A percentile compares a stretch with the other conserved stretches of the same genome.
Evolutionary conservation across 2,888 invertebrate genomes (phyloP).

Genomic region (Agonopterix arenella): DNA sequence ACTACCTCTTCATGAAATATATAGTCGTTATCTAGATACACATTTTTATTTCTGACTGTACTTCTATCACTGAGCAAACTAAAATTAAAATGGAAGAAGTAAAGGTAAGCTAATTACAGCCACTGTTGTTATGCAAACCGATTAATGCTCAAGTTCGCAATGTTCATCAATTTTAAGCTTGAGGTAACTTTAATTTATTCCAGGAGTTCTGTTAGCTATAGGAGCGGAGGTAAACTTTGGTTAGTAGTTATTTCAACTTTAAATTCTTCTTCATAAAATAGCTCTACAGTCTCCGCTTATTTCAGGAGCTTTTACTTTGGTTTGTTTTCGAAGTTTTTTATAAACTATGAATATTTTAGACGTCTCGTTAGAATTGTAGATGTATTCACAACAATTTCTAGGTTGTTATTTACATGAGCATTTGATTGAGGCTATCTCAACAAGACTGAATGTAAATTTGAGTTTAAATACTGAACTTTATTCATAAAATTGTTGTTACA

Average conservation of each 20-base stretch:
- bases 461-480: too few species aligned
- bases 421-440: too few species aligned
- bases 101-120: not conserved
- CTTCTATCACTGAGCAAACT: not conserved
- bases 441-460: too few species aligned
- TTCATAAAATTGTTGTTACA: too few species aligned
- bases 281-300: slow-evolving; percentile 37
- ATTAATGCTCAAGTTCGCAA: not conserved
- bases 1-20: too few species aligned
- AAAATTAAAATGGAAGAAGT: not conserved
- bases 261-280: slow-evolving; percentile 33
- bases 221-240: slow-evolving; percentile 36
- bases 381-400: too few species aligned
- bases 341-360: not conserved
- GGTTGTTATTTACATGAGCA: too few species aligned
- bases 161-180: slow-evolving; percentile 38
- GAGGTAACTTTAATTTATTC: slow-evolving; percentile 48
- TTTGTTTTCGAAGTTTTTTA: slow-evolving; percentile 26
- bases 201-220: slow-evolving; percentile 35
- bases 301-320: slow-evolving; percentile 36
- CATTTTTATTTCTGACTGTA: too few species aligned
- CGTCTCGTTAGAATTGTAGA: too few species aligned
- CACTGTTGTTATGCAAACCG: not conserved
- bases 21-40: too few species aligned
- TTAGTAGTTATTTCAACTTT: slow-evolving; percentile 47